phyloP scores from a whole-genome alignment of 1,140 invertebrate species.

The Aleiodes sp. region DNA sequence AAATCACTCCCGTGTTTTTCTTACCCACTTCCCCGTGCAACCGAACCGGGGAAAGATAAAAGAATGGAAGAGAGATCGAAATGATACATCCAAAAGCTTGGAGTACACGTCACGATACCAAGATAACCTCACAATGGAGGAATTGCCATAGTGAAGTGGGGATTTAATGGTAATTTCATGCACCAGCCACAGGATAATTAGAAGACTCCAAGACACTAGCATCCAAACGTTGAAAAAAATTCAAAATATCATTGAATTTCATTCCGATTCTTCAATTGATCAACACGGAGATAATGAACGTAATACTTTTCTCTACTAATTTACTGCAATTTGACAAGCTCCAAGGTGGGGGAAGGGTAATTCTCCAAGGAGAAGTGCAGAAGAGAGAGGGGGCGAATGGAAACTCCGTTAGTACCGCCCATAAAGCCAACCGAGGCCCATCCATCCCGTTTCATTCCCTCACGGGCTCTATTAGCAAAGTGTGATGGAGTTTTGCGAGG shows the following conservation, averaged over 20 bases:
- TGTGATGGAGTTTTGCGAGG: constrained; percentile 68
- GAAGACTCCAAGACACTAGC: constrained; percentile 5
- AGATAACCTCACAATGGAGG: constrained; percentile 34
- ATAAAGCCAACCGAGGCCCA: constrained; percentile 50
- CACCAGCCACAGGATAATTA: constrained; percentile 35
- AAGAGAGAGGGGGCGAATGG: constrained; percentile 16
- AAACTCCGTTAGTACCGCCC: constrained; percentile 43
- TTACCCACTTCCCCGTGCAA: constrained; percentile 23
- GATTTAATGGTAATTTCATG: constrained; percentile 42
- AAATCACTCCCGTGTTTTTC: constrained; percentile 12
- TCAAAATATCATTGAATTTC: no score
- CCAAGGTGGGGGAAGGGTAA: constrained; percentile 19
- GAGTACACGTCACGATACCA: constrained; percentile 9
- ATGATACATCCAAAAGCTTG: constrained; percentile 36
- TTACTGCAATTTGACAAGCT: background rate
- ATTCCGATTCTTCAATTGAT: no score
- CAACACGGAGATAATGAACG: no score
- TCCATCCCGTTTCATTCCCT: constrained; percentile 52
- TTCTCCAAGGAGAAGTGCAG: background rate
- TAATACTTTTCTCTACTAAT: background rate
- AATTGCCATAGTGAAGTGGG: no score
- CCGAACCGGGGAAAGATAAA: constrained; percentile 40
- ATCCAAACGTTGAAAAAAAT: no score
- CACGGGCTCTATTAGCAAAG: constrained; percentile 66
- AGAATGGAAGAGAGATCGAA: constrained; percentile 9